A percentile compares a stretch with the other conserved stretches of the same genome.
These are phyloP conservation scores for Xiphophorus couchianus DNA, from an alignment of 2,113 vertebrate species.

Conservation along the genomic window DNA sequence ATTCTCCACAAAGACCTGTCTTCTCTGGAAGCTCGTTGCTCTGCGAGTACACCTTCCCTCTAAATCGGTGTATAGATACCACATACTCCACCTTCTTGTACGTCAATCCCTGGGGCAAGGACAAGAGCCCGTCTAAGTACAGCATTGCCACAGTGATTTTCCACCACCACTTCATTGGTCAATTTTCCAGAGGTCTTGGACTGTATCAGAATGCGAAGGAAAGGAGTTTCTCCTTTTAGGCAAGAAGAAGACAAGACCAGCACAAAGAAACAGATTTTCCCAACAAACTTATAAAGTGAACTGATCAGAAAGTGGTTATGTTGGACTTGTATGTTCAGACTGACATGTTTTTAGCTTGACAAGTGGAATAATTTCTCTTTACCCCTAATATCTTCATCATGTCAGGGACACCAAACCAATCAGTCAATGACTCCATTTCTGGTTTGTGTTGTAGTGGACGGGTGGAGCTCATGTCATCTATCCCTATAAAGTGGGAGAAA, in stretches of 20 bases:
- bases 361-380: too few relatives aligned
- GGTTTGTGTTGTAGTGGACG: too few relatives aligned
- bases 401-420: too few relatives aligned
- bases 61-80: too few relatives aligned
- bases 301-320: background rate
- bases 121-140: background rate
- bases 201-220: background rate
- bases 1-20: background rate
- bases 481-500: too few relatives aligned
- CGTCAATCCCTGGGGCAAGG: background rate
- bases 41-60: background rate
- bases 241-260: background rate
- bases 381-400: too few relatives aligned
- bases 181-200: background rate
- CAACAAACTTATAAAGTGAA: background rate
- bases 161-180: background rate
- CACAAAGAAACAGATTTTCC: background rate
- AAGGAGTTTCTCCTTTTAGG: background rate
- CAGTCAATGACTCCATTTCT: too few relatives aligned
- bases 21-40: background rate
- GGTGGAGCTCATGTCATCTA: too few relatives aligned
- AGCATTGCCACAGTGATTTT: background rate
- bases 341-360: too few relatives aligned
- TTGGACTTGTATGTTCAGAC: background rate
- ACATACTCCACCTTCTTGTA: background rate